A percentile compares a stretch with the other conserved stretches of the same genome.
Conservation (phyloP, 2,113 vertebrate genomes). For the Nesogale talazaci region DNA sequence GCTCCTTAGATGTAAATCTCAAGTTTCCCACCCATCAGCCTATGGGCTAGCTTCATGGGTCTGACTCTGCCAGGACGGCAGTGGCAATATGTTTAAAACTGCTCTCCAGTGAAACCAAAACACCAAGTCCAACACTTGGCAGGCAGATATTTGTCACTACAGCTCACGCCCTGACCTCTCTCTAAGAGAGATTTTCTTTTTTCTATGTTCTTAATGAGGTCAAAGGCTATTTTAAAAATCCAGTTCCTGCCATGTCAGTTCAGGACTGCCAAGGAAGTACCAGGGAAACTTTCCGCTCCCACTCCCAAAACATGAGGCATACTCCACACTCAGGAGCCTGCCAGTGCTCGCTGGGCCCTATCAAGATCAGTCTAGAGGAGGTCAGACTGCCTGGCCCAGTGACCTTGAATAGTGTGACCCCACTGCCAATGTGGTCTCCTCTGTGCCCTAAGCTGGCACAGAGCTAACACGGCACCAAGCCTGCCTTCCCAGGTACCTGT, state of each 20-base stretch:
- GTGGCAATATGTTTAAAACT: neutral
- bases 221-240: neutral
- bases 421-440: neutral
- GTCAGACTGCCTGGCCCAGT: neutral
- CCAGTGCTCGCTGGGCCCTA: neutral
- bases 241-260: neutral
- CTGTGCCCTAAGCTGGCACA: neutral
- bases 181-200: neutral
- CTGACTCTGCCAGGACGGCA: neutral
- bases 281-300: neutral
- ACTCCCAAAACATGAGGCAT: slow-evolving; percentile 5
- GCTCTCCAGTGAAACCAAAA: slow-evolving; percentile 4
- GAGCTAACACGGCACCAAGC: neutral
- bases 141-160: neutral
- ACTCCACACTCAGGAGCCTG: neutral
- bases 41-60: neutral
- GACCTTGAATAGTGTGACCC: neutral
- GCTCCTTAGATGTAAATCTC: neutral
- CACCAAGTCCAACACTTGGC: neutral
- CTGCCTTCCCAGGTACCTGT: neutral
- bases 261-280: neutral
- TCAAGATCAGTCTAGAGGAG: neutral
- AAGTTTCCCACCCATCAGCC: neutral
- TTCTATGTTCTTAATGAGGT: neutral
- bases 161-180: neutral